Evolutionary conservation across 2,797 vertebrate species (phyloP), one percentile per base, ranked within the genome.

Genomic region (Lophius americanus): DNA sequence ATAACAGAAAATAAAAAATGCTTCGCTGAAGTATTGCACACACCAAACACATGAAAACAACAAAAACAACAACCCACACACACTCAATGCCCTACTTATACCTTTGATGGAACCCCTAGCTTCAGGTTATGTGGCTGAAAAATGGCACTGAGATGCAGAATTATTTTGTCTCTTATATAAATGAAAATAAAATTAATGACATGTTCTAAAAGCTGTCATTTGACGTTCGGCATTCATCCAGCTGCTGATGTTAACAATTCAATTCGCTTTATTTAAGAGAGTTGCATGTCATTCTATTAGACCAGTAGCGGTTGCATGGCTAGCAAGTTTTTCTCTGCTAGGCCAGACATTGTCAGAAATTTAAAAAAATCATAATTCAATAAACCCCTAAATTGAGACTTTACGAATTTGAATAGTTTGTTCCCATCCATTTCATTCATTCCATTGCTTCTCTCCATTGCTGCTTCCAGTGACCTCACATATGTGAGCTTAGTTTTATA

Each of bases 1-100:
- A 63, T 67, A 71, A 60, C 51, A 48, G 68, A 76, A 86, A 76
- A 90, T 88, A 86, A 88, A 62, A 70, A 73, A 76, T 66, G 73
- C 73, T 78, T 65, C 74, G 52, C 71, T 54, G 10, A 64, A 68
- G 54, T 57, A 49, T 52, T 55, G 52, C 13, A 7, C n/a, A 39
- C 12, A 49, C 52, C 53, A 67, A 54, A 48, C 51, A 56, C 59
- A 43, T 32, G 6, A 47, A 75, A 72, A 80, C 59, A 82, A 64
- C 77, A 23, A 54, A 50, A 48, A 47, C 52, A 57, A 23, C 23
- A 23, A 23, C 23, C 23, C 23, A 23, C 23, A 23, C 23, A 23
- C 23, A 23, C 23, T 23, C 23, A 23, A 23, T 23, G 23, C 23
- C 23, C 23, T 23, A 23, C 23, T 23, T 23, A 23, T 23, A 23